Evolutionary conservation across 2,797 vertebrate species (phyloP).

Genomic region (Sciaenops ocellatus): DNA sequence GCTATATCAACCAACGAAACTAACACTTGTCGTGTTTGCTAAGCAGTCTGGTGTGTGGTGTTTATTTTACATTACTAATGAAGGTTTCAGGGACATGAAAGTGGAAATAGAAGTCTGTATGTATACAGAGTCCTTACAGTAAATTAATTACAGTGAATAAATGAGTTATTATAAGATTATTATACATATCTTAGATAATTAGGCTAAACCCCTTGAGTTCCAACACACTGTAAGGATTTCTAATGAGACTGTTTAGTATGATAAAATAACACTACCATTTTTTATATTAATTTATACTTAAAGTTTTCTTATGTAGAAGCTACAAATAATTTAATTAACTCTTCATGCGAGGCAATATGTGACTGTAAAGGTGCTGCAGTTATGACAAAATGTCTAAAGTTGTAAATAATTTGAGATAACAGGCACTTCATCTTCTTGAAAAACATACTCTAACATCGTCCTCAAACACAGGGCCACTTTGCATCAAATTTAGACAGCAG

Average conservation of each 20-base stretch:
- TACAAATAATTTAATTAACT: not conserved
- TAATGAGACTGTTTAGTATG: not conserved
- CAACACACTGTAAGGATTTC: not conserved
- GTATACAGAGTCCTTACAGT: not conserved
- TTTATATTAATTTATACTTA: not conserved
- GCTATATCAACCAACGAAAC: not conserved
- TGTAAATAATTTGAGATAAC: conserved; percentile 1
- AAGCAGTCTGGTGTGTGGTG: not conserved
- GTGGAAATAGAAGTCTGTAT: not conserved
- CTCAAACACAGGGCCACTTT: conserved; percentile 15
- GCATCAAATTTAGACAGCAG: conserved; percentile 49
- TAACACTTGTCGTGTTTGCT: conserved; percentile 10
- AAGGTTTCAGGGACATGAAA: not conserved
- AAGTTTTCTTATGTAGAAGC: not conserved
- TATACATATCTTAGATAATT: not conserved
- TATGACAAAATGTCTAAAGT: not conserved
- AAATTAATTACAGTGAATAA: not conserved
- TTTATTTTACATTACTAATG: not conserved
- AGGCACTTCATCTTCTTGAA: not conserved
- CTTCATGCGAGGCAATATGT: not conserved
- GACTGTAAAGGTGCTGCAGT: not conserved
- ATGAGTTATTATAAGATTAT: not conserved
- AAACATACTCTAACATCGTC: not conserved
- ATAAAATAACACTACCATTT: not conserved
- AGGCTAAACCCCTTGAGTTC: not conserved